These are phyloP conservation scores for Peromyscus aztecus DNA, from an alignment of 2,797 vertebrate species.

Conservation along the genomic window DNA sequence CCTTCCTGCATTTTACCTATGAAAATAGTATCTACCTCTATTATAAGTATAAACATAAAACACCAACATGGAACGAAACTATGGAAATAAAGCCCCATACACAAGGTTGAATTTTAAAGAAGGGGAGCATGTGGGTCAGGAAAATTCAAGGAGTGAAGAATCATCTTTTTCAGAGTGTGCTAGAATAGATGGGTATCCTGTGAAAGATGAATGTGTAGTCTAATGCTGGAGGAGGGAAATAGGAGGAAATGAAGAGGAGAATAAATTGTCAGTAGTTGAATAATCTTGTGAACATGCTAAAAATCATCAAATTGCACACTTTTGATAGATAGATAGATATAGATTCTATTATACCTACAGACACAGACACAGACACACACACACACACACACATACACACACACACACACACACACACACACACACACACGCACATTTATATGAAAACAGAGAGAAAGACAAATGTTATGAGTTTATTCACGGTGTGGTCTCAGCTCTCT, in stretches of 20 bases:
- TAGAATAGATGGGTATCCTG: not conserved
- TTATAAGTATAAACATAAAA: not conserved
- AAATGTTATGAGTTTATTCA: not conserved
- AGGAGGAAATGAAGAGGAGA: not conserved
- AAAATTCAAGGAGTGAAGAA: not conserved
- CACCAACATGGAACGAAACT: not conserved
- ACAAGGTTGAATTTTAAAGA: not conserved
- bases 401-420: too few species aligned
- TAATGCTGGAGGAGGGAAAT: not conserved
- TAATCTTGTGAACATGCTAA: not conserved
- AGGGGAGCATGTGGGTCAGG: not conserved
- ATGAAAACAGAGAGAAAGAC: not conserved
- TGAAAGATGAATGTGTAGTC: not conserved
- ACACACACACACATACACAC: too few species aligned
- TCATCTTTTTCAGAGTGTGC: not conserved
- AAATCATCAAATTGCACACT: not conserved
- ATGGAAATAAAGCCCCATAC: not conserved
- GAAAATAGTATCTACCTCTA: not conserved
- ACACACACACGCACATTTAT: too few species aligned
- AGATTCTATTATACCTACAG: not conserved
- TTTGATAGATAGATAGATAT: not conserved
- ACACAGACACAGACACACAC: not conserved
- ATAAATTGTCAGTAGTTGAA: not conserved
- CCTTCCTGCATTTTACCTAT: not conserved
- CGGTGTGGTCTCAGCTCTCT: not conserved